phyloP scores from a whole-genome alignment of 2,888 invertebrate species.

The Aethes cnicana region DNA sequence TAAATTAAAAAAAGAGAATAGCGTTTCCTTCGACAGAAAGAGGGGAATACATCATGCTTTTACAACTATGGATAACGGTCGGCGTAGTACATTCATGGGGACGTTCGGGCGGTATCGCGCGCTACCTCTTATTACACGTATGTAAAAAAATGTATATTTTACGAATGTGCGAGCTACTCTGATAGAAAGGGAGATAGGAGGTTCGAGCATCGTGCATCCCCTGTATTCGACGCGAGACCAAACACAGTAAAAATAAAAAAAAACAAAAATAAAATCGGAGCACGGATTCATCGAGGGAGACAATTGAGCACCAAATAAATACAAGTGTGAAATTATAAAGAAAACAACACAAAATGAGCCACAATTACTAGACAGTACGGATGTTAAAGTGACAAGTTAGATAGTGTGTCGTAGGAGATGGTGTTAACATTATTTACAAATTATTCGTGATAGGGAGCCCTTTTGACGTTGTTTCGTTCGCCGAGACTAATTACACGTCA shows the following conservation, averaged over 20 bases:
- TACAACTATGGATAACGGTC: constrained; percentile 40
- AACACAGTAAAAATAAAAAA: constrained; percentile 55
- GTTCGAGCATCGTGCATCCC: constrained; percentile 81
- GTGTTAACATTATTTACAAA: constrained; percentile 51
- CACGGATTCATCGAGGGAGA: constrained; percentile 79
- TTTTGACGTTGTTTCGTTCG: constrained; percentile 46
- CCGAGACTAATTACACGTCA: constrained; percentile 8
- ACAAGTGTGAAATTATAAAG: constrained; percentile 47
- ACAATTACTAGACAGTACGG: constrained; percentile 60
- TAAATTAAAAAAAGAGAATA: constrained; percentile 49
- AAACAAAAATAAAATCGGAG: constrained; percentile 57
- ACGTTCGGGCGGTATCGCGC: constrained; percentile 27
- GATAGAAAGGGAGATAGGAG: constrained; percentile 66
- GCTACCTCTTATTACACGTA: constrained; percentile 18
- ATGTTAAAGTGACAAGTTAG: constrained; percentile 69
- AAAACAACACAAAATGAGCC: constrained; percentile 40
- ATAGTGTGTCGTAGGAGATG: constrained; percentile 60
- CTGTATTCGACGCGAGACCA: constrained; percentile 74
- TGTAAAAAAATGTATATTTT: constrained; percentile 35
- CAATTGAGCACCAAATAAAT: constrained; percentile 61
- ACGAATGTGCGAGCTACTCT: constrained; percentile 46
- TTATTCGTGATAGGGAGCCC: constrained; percentile 46
- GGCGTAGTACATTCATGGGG: constrained; percentile 37
- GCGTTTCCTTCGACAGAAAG: constrained; percentile 42
- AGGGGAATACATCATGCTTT: constrained; percentile 73